Evolutionary conservation across 2,888 invertebrate genomes (phyloP).

Genomic region (Prenolepis imparis): DNA sequence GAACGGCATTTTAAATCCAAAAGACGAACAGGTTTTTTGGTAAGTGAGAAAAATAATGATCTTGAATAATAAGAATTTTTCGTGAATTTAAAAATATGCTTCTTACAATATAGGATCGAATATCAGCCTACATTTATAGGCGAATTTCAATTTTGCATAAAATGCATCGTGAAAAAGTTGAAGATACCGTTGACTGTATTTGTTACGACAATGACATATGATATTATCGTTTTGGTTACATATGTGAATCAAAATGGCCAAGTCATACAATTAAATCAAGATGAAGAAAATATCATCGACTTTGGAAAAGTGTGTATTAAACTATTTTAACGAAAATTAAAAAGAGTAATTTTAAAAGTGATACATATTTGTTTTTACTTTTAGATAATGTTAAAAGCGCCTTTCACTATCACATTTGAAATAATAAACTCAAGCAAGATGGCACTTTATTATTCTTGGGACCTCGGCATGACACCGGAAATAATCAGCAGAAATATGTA

Average conservation of each 20-base stretch:
- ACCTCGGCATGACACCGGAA: slow-evolving; percentile 75
- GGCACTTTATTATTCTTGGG: slow-evolving; percentile 84
- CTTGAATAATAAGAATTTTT: not conserved
- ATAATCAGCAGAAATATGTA: slow-evolving; percentile 61
- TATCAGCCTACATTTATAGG: slow-evolving; percentile 88
- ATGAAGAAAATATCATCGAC: slow-evolving; percentile 83
- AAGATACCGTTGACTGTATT: slow-evolving; percentile 87
- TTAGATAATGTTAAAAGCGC: slow-evolving; percentile 80
- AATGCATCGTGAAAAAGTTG: slow-evolving; percentile 87
- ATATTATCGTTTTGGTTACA: slow-evolving; percentile 87
- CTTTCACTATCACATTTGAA: slow-evolving; percentile 78
- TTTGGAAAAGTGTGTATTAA: slow-evolving; percentile 83
- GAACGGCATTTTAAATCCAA: slow-evolving; percentile 87
- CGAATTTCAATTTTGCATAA: slow-evolving; percentile 88
- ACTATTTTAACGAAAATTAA: slow-evolving; percentile 34
- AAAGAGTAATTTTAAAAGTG: not conserved
- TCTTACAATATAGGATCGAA: slow-evolving; percentile 85
- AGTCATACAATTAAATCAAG: slow-evolving; percentile 74
- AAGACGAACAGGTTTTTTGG: slow-evolving; percentile 87
- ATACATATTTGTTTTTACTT: slow-evolving; percentile 52
- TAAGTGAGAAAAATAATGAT: slow-evolving; percentile 78
- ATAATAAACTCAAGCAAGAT: slow-evolving; percentile 83
- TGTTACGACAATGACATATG: slow-evolving; percentile 87
- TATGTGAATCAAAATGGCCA: slow-evolving; percentile 82
- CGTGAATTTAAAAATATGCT: not conserved